Percentiles rank a stretch among this genome's conserved stretches.
Conservation (phyloP, 2,113 vertebrate genomes). For the Salvelinus sp. region DNA sequence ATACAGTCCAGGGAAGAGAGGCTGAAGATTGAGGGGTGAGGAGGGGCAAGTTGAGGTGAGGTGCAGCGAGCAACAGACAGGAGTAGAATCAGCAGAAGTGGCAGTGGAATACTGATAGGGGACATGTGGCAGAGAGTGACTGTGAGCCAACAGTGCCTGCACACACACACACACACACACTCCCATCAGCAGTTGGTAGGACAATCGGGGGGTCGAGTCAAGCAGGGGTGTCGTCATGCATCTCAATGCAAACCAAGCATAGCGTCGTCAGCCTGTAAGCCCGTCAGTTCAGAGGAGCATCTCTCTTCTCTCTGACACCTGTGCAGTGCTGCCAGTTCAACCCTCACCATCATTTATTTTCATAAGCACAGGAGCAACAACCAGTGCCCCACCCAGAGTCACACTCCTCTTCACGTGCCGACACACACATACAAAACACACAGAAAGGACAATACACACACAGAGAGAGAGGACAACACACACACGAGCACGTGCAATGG, state of each 20-base stretch:
- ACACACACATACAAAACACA: slow-evolving; percentile 4
- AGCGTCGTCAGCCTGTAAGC: slow-evolving; percentile 51
- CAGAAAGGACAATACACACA: not conserved
- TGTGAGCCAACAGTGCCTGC: slow-evolving; percentile 19
- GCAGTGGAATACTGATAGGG: slow-evolving; percentile 39
- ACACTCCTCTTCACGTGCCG: not conserved
- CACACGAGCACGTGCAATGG: not conserved
- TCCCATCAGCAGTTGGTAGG: not conserved
- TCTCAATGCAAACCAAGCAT: slow-evolving; percentile 63
- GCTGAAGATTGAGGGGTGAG: not conserved
- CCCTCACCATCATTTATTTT: slow-evolving; percentile 60
- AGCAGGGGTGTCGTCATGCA: slow-evolving; percentile 40
- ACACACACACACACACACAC: not conserved
- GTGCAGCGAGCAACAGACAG: slow-evolving; percentile 1
- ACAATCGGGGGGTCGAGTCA: slow-evolving; percentile 7
- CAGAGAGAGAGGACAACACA: not conserved
- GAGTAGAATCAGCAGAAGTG: slow-evolving; percentile 34
- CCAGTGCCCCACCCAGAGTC: slow-evolving; percentile 1
- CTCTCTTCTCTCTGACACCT: slow-evolving; percentile 42
- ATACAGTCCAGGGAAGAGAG: not conserved
- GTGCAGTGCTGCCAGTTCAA: slow-evolving; percentile 37
- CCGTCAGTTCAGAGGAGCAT: slow-evolving; percentile 48
- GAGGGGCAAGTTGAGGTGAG: no score
- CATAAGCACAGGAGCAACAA: slow-evolving; percentile 45
- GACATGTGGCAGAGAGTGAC: slow-evolving; percentile 38